A percentile compares a stretch with the other conserved stretches of the same genome.
These are phyloP conservation scores for Drosophila meridiana DNA, from an alignment of 2,888 invertebrate species.

Conservation along the genomic window DNA sequence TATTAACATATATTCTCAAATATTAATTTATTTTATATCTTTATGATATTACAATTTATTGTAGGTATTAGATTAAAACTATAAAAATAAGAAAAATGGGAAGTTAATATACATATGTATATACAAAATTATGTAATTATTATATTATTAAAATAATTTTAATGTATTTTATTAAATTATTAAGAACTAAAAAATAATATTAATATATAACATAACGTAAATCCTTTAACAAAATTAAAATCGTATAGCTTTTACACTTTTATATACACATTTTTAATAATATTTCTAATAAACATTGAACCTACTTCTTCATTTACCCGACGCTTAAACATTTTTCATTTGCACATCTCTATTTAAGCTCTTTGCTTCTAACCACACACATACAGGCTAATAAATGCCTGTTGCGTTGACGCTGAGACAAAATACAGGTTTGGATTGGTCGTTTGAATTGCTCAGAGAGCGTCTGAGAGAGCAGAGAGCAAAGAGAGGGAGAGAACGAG, in stretches of 20 bases:
- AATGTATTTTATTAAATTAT: no score
- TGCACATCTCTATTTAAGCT: constrained; percentile 20
- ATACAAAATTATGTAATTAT: no score
- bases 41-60: no score
- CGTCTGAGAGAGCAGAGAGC: constrained; percentile 1
- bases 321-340: neutral
- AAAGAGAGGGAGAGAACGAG: constrained; percentile 8
- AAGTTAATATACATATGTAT: no score
- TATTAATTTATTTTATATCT: no score
- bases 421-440: constrained; percentile 50
- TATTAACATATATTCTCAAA: no score
- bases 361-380: neutral
- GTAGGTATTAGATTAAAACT: no score
- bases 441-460: constrained; percentile 11
- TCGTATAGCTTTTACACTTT: no score
- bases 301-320: neutral
- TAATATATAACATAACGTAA: neutral
- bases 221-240: neutral
- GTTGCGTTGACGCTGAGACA: constrained; percentile 16
- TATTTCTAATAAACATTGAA: neutral
- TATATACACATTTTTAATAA: no score
- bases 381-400: neutral
- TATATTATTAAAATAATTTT: no score
- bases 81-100: no score
- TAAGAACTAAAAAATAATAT: neutral